Conservation (phyloP, 1,140 invertebrate genomes). For the Drosophila bocki region DNA sequence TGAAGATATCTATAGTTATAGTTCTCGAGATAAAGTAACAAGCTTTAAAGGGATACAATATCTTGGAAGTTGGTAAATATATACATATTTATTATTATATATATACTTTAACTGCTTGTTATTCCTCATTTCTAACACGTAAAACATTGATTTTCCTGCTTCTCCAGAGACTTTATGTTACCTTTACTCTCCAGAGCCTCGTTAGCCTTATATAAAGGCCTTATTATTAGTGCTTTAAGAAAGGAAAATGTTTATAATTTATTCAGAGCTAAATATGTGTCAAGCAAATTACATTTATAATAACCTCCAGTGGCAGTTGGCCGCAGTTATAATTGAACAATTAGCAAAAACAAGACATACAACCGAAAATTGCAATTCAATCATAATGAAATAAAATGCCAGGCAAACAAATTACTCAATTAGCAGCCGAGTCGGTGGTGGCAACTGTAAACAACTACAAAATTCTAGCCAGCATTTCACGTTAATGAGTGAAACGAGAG, state of each 20-base stretch:
- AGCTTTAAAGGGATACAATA: too few species aligned
- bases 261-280: slow-evolving; percentile 4
- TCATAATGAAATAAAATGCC: slow-evolving; percentile 43
- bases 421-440: slow-evolving; percentile 9
- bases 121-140: background rate
- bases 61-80: background rate
- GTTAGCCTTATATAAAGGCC: slow-evolving; percentile 1
- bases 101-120: background rate
- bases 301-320: background rate
- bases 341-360: slow-evolving; percentile 26
- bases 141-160: background rate
- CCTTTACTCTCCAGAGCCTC: background rate
- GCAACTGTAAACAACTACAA: slow-evolving; percentile 1
- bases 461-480: slow-evolving; percentile 27
- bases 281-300: slow-evolving; percentile 13
- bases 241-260: background rate
- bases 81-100: background rate
- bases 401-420: slow-evolving; percentile 46
- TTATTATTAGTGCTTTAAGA: background rate
- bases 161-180: background rate
- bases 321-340: slow-evolving; percentile 33
- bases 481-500: slow-evolving; percentile 22
- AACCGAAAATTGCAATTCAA: slow-evolving; percentile 40
- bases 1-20: slow-evolving; percentile 19
- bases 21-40: slow-evolving; percentile 11